Base-by-base conservation (phyloP, 2,888 invertebrate species). In the Adelognathus sp. region DNA sequence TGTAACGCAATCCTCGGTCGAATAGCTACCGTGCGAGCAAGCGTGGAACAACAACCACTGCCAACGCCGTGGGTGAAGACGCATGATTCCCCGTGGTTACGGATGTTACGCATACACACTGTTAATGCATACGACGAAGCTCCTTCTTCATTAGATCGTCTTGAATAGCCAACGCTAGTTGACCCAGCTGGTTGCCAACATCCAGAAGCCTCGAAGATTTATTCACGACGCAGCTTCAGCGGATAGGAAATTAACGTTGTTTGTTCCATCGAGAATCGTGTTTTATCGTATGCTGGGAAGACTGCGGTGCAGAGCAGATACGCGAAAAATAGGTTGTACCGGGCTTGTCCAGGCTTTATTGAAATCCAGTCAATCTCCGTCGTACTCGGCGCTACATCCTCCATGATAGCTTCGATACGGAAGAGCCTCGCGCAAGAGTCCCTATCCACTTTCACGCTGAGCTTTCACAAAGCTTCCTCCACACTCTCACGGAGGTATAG, bases 341-440 rank as follows among this genome's bases (percentile, higher is more conserved):
- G 9, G 27, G 46, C 24, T 16, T 31, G n/a, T 11, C 56, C 60
- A 41, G 46, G 36, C 83, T 87, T 86, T 86, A 88, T 88, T 86
- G 88, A 86, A 87, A 86, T 83, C 81, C 84, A 85, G 86, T 88
- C 86, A 86, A 88, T 87, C 86, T 87, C 85, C 83, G 85, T 83
- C 84, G 69, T 50, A 70, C 73, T 76, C 18, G 27, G 31, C 11
- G 54, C 36, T 50, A 27, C 46, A 61, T 41, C 66, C 50, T 44
- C 31, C 24, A 11, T 21, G 21, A 16, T 67, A 44, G n/a, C 27
- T 36, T 44, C 11, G 54, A 75, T 39, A 56, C 36, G 46, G 29
- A 61, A 56, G 41, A 39, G 27, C 50, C 46, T 29, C 39, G 54
- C 33, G 50, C 56, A 36, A 63, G 41, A 50, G 33, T 33, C 21